A percentile compares a stretch with the other conserved stretches of the same genome.
Evolutionary conservation across 30 jellyfish, hydroid and myxozoan species (phyloP).

Genomic region (Chrysaora quinquecirrha): DNA sequence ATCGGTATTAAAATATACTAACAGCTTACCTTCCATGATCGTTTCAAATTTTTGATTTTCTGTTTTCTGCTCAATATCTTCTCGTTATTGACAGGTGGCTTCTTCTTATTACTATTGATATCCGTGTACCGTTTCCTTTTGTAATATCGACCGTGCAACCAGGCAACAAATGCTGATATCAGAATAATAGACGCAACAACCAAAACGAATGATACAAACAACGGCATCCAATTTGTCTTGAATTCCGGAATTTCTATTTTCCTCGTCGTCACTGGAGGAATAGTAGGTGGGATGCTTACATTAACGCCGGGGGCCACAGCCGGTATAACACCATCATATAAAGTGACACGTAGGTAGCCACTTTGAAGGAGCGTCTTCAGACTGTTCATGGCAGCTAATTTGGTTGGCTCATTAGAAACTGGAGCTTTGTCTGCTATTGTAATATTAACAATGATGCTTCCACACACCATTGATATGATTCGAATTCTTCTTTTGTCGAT

Average conservation of each 20-base stretch:
- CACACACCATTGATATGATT: slow-evolving; percentile 27
- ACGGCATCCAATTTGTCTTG: slow-evolving; percentile 67
- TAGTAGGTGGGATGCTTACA: slow-evolving; percentile 33
- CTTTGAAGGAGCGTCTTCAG: slow-evolving; percentile 28
- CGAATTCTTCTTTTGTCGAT: slow-evolving; percentile 34
- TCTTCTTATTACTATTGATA: slow-evolving; percentile 34
- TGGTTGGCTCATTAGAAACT: slow-evolving; percentile 36
- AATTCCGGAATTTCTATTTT: slow-evolving; percentile 39
- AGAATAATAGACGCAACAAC: background rate
- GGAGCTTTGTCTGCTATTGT: slow-evolving; percentile 32
- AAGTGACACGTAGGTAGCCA: slow-evolving; percentile 38
- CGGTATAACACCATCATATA: slow-evolving; percentile 24
- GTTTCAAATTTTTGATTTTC: slow-evolving; percentile 17
- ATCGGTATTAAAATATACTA: too few species aligned
- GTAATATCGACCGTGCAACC: slow-evolving; percentile 64
- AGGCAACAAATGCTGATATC: slow-evolving; percentile 34
- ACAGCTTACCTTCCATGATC: slow-evolving; percentile 50
- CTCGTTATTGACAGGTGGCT: slow-evolving; percentile 4
- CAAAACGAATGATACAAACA: slow-evolving; percentile 47
- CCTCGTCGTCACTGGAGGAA: slow-evolving; percentile 40
- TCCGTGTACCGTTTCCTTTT: slow-evolving; percentile 51
- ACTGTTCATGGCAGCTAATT: slow-evolving; percentile 28
- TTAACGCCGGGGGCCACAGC: slow-evolving; percentile 66
- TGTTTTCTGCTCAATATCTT: slow-evolving; percentile 35
- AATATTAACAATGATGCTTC: slow-evolving; percentile 53